Percentiles rank a stretch among this genome's conserved stretches.
Conservation (phyloP, 2,113 vertebrate species). For the Hassar affinis region DNA sequence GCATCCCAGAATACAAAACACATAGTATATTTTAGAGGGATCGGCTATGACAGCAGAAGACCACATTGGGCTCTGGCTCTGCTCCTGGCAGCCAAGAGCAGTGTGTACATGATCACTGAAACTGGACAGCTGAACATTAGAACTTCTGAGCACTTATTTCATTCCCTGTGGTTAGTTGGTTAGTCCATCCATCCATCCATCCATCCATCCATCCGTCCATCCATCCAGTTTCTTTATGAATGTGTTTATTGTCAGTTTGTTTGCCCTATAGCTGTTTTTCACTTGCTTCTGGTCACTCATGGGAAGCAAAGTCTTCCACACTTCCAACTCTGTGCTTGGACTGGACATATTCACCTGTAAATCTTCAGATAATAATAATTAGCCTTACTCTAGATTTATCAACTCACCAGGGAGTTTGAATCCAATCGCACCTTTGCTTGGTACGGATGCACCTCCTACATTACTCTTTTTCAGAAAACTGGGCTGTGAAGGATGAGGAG, state of each 20-base stretch:
- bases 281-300: background rate
- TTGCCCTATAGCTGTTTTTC: background rate
- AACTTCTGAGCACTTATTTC: background rate
- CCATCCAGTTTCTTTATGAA: background rate
- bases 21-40: too few relatives aligned
- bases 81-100: background rate
- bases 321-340: background rate
- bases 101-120: background rate
- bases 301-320: background rate
- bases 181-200: too few relatives aligned
- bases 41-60: too few relatives aligned
- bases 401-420: slow-evolving; percentile 73
- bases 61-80: background rate
- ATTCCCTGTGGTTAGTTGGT: background rate
- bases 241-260: background rate
- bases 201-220: too few relatives aligned
- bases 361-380: background rate
- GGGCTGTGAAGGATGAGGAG: background rate
- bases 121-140: background rate
- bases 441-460: slow-evolving; percentile 52
- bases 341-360: background rate
- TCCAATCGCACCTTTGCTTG: slow-evolving; percentile 58
- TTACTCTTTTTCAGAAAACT: slow-evolving; percentile 12
- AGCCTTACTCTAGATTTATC: background rate
- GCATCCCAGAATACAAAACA: too few relatives aligned